Base-by-base conservation (phyloP, 2,113 vertebrate genomes). In the Psophia crepitans region DNA sequence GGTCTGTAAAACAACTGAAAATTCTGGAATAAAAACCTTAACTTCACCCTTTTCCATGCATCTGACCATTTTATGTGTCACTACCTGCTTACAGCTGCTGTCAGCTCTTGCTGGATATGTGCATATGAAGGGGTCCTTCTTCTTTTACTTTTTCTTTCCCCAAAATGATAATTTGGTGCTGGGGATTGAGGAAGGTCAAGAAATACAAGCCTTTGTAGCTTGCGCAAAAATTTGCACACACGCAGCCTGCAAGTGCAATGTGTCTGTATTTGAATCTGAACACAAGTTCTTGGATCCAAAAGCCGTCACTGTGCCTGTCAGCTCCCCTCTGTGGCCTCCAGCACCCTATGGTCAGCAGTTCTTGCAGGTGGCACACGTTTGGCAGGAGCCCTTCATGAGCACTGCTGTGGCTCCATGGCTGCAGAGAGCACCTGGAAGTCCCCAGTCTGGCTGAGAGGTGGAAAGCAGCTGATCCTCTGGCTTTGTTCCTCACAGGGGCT, bases 331-430 rank as follows among this genome's bases (percentile, higher is more conserved):
- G 14, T 6, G 28, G n/a, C 16, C 30, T 56, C 48, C 66, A 73
- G 19, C 44, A 27, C 14, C 0, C 4, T 23, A 2, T 14, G 61
- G 32, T 9, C 35, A 56, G 26, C 0, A 1, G 24, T 12, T 79
- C 12, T 73, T 7, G 8, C 32, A 84, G 49, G 79, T 37, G 53
- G 28, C 58, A 54, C 24, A 14, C 0, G 0, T 57, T 58, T 84
- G 71, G 26, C 69, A 71, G 53, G 39, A 87, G 8, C 13, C 9
- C 49, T 77, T 63, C n/a, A 17, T 1, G 8, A 68, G 12, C 49
- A 14, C 23, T 64, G 30, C 46, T 78, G n/a, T 13, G 63, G 20
- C 37, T 77, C 41, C 28, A 5, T 0, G 3, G 24, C 68, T 84
- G 27, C 63, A 80, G 76, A 28, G 28, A 74, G n/a, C 8, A 27